Evolutionary conservation across 2,888 invertebrate species (phyloP).

Genomic region (Oscheius sp.): DNA sequence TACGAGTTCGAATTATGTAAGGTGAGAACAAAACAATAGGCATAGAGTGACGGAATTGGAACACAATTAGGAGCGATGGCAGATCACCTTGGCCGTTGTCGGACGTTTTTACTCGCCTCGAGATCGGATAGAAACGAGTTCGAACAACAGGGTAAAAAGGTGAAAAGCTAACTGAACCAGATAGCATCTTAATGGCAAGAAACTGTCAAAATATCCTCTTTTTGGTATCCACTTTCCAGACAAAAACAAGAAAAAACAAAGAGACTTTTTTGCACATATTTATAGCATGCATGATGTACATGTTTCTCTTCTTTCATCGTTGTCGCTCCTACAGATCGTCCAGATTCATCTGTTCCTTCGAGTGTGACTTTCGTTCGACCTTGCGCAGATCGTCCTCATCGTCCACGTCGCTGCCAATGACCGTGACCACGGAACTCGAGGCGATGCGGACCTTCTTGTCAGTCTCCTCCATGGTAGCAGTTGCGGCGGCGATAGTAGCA

Average conservation of each 20-base stretch:
- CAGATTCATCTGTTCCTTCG: conserved; percentile 28
- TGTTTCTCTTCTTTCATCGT: neutral
- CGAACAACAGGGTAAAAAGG: conserved; percentile 30
- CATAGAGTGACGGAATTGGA: neutral
- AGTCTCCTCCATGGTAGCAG: conserved; percentile 3
- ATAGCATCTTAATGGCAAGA: conserved; percentile 20
- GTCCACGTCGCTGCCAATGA: conserved; percentile 30
- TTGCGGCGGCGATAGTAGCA: neutral
- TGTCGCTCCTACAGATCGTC: conserved; percentile 21
- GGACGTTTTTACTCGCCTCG: conserved; percentile 25
- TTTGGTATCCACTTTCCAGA: too few species aligned
- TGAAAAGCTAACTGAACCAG: conserved; percentile 35
- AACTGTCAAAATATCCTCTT: too few species aligned
- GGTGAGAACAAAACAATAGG: too few species aligned
- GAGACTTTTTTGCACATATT: conserved; percentile 3
- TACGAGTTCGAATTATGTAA: too few species aligned
- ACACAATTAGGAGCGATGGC: conserved; percentile 24
- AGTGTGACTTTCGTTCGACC: conserved; percentile 23
- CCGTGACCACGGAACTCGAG: conserved; percentile 18
- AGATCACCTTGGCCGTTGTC: conserved; percentile 13
- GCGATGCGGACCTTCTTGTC: conserved; percentile 21
- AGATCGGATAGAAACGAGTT: conserved; percentile 36
- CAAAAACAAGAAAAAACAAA: neutral
- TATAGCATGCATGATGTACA: neutral
- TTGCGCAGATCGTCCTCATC: conserved; percentile 24